These are phyloP conservation scores for Parnassius smintheus DNA, from an alignment of 2,888 invertebrate species.

Conservation along the genomic window DNA sequence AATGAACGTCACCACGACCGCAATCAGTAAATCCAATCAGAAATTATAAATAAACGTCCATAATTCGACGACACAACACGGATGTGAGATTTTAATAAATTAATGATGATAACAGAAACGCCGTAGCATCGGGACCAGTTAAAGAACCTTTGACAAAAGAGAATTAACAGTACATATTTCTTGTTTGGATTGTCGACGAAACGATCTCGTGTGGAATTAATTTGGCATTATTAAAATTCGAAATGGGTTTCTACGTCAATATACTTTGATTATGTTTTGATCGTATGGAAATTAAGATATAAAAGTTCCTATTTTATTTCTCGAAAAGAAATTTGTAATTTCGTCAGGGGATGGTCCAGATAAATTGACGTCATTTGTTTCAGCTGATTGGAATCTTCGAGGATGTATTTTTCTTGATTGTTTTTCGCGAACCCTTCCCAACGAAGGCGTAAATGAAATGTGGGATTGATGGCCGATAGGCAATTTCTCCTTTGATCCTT, in stretches of 20 bases:
- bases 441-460: conserved; percentile 57
- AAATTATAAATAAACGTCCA: conserved; percentile 27
- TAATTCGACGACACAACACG: conserved; percentile 26
- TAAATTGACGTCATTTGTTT: conserved; percentile 66
- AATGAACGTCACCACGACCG: conserved; percentile 24
- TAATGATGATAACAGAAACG: conserved; percentile 25
- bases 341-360: conserved; percentile 33
- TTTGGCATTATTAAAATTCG: conserved; percentile 25
- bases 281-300: conserved; percentile 35
- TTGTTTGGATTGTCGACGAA: conserved; percentile 13
- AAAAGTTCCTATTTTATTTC: conserved; percentile 15
- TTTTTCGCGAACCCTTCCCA: conserved; percentile 69
- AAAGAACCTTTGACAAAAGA: conserved; percentile 27
- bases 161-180: conserved; percentile 25
- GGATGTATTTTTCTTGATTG: conserved; percentile 70
- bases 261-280: conserved; percentile 6
- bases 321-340: conserved; percentile 19
- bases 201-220: conserved; percentile 23
- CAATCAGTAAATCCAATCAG: conserved; percentile 26
- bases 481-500: conserved; percentile 47
- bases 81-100: conserved; percentile 28
- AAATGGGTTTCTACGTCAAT: conserved; percentile 19
- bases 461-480: conserved; percentile 52
- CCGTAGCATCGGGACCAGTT: conserved; percentile 20
- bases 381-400: conserved; percentile 68